A percentile compares a stretch with the other conserved stretches of the same genome.
These are phyloP conservation scores for Ceratoteleas bidentatus DNA, from an alignment of 1,140 invertebrate species.

Conservation along the genomic window DNA sequence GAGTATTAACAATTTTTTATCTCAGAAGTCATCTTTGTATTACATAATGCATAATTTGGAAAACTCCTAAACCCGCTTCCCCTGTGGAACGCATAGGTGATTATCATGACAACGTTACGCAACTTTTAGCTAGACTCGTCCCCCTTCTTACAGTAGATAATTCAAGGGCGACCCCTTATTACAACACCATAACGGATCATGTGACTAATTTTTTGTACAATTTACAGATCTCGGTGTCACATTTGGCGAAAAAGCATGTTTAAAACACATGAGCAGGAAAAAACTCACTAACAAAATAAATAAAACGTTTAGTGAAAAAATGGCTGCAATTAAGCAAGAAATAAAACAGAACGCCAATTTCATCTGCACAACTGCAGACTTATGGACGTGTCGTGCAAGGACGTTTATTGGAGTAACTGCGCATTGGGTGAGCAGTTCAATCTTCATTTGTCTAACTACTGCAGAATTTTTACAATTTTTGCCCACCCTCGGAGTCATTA, in stretches of 20 bases:
- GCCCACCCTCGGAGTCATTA: too few relatives aligned
- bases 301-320: neutral
- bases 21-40: too few relatives aligned
- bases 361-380: neutral
- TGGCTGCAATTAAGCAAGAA: neutral
- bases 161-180: neutral
- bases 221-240: conserved; percentile 1
- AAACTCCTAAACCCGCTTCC: neutral
- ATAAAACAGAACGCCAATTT: neutral
- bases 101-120: too few relatives aligned
- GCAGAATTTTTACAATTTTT: too few relatives aligned
- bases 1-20: neutral
- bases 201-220: neutral
- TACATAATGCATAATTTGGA: neutral
- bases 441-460: too few relatives aligned
- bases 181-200: neutral
- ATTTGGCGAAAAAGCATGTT: neutral
- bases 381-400: neutral
- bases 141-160: neutral
- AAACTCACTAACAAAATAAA: neutral
- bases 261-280: conserved; percentile 1
- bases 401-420: neutral
- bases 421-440: neutral
- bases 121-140: too few relatives aligned
- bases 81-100: neutral